Evolutionary conservation across 2,888 invertebrate species (phyloP).

Genomic region (Zeuzera pyrina): DNA sequence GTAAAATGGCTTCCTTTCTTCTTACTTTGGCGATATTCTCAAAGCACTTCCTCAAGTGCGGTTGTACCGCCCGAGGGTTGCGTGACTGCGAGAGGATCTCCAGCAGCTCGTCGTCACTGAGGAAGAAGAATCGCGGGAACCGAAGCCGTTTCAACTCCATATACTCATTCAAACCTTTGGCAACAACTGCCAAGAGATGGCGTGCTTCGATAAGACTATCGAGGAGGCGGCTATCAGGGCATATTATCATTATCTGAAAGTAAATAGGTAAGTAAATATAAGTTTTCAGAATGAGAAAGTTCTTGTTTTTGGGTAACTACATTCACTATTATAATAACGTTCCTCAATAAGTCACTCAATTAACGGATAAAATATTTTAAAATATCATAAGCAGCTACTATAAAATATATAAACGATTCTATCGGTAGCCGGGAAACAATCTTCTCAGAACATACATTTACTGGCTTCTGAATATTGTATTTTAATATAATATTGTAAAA

Average conservation of each 20-base stretch:
- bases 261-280: too few relatives aligned
- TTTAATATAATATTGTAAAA: too few relatives aligned
- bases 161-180: conserved; percentile 84
- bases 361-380: background rate
- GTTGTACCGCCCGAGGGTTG: conserved; percentile 84
- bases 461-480: too few relatives aligned
- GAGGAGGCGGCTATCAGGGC: conserved; percentile 76
- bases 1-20: background rate
- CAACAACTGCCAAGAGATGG: conserved; percentile 79
- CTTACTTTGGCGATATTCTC: conserved; percentile 80
- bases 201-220: conserved; percentile 81
- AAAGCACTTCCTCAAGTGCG: conserved; percentile 87
- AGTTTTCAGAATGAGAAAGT: background rate
- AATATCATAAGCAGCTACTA: background rate
- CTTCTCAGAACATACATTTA: background rate
- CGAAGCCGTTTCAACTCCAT: conserved; percentile 82
- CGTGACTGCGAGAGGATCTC: conserved; percentile 86
- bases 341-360: background rate
- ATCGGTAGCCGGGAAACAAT: background rate
- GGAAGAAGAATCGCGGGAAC: conserved; percentile 86
- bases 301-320: background rate
- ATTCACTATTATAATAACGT: background rate
- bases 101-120: conserved; percentile 87
- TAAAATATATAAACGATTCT: background rate
- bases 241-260: conserved; percentile 75